Evolutionary conservation across 2,888 invertebrate genomes (phyloP), one percentile per base, ranked within the genome.

Genomic region (Dermolepida albohirtum): DNA sequence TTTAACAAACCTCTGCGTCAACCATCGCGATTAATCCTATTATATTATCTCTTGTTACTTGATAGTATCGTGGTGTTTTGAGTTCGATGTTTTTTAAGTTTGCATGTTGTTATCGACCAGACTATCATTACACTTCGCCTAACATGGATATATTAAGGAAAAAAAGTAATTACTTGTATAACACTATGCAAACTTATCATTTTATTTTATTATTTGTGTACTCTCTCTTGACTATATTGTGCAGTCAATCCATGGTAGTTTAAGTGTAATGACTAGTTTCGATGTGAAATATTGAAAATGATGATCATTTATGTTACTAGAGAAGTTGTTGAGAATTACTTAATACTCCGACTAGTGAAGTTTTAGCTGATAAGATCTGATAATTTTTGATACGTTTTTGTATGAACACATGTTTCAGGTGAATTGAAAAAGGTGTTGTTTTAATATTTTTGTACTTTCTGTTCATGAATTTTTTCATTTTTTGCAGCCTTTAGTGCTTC

Each of bases 351-450:
- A 81, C 80, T 80, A 62, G 67, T 83, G 82, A 82, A 70, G 66
- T 71, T 66, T 74, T 79, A 78, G 89, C 89, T 89, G 89, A 89
- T 89, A 89, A 89, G 89, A 89, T 89, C 89, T 89, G 89, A 89
- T 74, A 16, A 8, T 34, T 34, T 6, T 34, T 34, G n/a, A 55
- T 41, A 74, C 14, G 22, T 16, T 12, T 49, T 40, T 67, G 10
- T 11, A 34, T 11, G 2, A 16, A 40, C 14, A 63, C 6, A 22
- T 22, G 4, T 22, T 22, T 22, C 22, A 22, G 22, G 22, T 22
- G 22, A 22, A 22, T 22, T 2, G 22, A 1, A 22, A 22, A 22
- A 22, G 1, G 22, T 22, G 22, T 22, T 22, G 22, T 22, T 22
- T 22, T 22, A 22, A 4, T 22, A 22, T 22, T 22, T 22, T 22